Evolutionary conservation across 92 coral and sea anemone species (phyloP), one percentile per base, ranked within the genome.

Genomic region (Phymanthus crucifer): DNA sequence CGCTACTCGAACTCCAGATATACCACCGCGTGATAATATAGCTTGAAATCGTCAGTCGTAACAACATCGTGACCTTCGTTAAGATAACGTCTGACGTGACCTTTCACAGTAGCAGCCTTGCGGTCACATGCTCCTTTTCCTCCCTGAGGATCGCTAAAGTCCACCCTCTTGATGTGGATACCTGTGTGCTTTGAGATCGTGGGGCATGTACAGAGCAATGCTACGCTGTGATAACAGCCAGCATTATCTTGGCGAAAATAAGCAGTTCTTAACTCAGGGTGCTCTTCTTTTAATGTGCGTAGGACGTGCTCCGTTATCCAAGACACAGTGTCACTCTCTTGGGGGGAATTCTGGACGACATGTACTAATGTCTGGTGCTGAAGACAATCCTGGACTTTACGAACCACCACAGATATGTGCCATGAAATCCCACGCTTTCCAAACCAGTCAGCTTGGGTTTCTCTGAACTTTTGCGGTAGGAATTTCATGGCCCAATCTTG

Each of bases 401-500:
- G 38, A 3, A 76, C 69, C 1, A 56, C 80, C 27, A 76, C 80
- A 46, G 80, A 58, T 24, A 76, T 76, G 80, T 76, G 80, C 80
- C 80, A 76, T 57, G 80, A 76, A 76, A 76, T 76, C 19, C 80
- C 80, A 34, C 80, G 58, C 48, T 76, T 76, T 29, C 80, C 71
- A 57, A 76, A 76, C 80, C 80, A 76, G 21, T 76, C 71, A 6
- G 32, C 4, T 34, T 76, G 80, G 48, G 40, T 23, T 35, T 76
- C 80, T 76, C 80, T 58, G 26, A 17, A 76, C 32, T 40, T 76
- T 37, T 76, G 70, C 14, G 80, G 80, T 17, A 76, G 80, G 80
- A 76, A 76, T 57, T 76, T 76, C 80, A 76, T 76, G 29, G 80
- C 72, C 80, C 80, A 76, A 31, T 76, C 80, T 34, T 76, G 69